Conservation (phyloP, 2,888 invertebrate genomes). For the Drosophila cognata region DNA sequence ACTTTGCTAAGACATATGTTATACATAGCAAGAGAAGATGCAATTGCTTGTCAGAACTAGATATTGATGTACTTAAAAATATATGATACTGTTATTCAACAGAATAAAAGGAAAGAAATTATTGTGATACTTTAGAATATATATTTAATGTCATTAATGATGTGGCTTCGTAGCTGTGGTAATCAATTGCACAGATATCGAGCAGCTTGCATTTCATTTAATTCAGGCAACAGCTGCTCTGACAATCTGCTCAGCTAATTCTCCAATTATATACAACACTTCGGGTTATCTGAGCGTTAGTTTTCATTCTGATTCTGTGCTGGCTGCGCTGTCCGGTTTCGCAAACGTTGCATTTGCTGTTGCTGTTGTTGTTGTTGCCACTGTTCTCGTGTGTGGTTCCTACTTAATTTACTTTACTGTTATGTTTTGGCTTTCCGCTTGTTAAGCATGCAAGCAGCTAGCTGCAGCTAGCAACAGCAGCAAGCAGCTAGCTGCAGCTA, state of each 20-base stretch:
- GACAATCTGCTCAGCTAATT: background rate
- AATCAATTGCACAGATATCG: background rate
- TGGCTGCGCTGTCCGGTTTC: conserved; percentile 57
- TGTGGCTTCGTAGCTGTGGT: background rate
- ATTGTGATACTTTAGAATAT: background rate
- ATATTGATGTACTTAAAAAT: background rate
- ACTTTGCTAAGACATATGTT: conserved; percentile 20
- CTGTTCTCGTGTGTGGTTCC: conserved; percentile 62
- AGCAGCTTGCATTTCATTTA: background rate
- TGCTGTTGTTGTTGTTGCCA: conserved; percentile 14
- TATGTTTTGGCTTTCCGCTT: conserved; percentile 76
- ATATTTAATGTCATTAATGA: background rate
- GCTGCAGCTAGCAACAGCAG: conserved; percentile 23
- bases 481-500: no score
- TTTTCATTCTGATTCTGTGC: conserved; percentile 24
- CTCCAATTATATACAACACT: conserved; percentile 10
- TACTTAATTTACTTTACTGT: conserved; percentile 77
- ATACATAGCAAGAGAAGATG: background rate
- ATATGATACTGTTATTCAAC: background rate
- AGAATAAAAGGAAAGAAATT: background rate
- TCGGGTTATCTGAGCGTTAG: conserved; percentile 15
- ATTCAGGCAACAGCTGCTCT: background rate
- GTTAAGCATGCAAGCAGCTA: conserved; percentile 62
- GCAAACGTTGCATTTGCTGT: conserved; percentile 60
- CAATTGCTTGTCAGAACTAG: background rate